These are phyloP conservation scores for Drosophila subsilvestris DNA, from an alignment of 2,888 invertebrate species.

Conservation along the genomic window DNA sequence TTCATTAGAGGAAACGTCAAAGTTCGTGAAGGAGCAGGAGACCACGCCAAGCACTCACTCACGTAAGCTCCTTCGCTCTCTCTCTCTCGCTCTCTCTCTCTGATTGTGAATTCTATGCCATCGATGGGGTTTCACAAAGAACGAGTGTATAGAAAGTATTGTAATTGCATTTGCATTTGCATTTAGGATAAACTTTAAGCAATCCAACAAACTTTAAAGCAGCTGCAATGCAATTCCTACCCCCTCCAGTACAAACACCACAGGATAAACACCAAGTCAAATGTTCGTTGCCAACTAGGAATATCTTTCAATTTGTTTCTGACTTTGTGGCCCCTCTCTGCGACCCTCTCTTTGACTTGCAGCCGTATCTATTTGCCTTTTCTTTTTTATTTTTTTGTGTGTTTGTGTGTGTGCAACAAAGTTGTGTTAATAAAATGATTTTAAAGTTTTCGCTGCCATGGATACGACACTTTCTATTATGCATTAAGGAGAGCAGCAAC, in stretches of 20 bases:
- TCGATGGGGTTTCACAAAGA: slow-evolving; percentile 47
- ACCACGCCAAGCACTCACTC: slow-evolving; percentile 25
- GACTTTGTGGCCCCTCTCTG: background rate
- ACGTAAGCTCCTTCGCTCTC: slow-evolving; percentile 5
- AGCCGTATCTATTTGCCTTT: background rate
- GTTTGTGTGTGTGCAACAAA: slow-evolving; percentile 23
- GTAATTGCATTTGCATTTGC: slow-evolving; percentile 62
- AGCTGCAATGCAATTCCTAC: background rate
- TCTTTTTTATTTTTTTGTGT: too few species aligned
- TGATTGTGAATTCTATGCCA: slow-evolving; percentile 20
- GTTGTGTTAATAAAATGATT: slow-evolving; percentile 53
- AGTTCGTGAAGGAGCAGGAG: slow-evolving; percentile 47
- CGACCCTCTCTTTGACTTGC: background rate
- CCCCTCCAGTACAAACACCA: background rate
- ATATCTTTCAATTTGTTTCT: slow-evolving; percentile 4
- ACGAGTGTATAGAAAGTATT: slow-evolving; percentile 21
- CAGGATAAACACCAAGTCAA: background rate
- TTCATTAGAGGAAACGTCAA: slow-evolving; percentile 75
- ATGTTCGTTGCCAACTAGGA: background rate
- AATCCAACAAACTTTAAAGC: background rate
- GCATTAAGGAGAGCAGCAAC: slow-evolving; percentile 33
- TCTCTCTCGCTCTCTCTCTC: slow-evolving; percentile 22
- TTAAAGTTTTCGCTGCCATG: slow-evolving; percentile 44
- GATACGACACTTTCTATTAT: slow-evolving; percentile 47
- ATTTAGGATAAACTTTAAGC: slow-evolving; percentile 8